Percentiles rank a stretch among this genome's conserved stretches.
phyloP scores from a whole-genome alignment of 2,113 vertebrate species.

The Prunella fulvescens region DNA sequence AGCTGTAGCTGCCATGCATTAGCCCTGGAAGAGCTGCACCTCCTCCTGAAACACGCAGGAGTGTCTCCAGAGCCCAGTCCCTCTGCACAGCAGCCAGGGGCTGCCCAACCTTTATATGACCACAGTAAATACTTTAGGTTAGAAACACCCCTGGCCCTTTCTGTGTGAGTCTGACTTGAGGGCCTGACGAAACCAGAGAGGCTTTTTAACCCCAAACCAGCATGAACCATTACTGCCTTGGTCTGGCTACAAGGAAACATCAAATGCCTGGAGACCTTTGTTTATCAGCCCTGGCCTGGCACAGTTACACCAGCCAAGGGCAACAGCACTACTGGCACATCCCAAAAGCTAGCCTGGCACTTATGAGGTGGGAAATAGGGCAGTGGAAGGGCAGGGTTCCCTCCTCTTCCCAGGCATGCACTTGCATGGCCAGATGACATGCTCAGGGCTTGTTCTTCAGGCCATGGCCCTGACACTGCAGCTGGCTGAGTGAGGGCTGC shows the following conservation, averaged over 20 bases:
- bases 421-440: neutral
- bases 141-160: rapidly evolving
- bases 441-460: too few relatives aligned
- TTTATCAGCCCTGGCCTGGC: neutral
- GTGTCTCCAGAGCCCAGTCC: rapidly evolving
- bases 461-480: neutral
- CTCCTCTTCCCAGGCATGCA: rapidly evolving
- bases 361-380: neutral
- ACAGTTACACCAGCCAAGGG: neutral
- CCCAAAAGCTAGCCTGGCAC: neutral
- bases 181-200: neutral
- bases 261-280: neutral
- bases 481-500: neutral
- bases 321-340: neutral
- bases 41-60: neutral
- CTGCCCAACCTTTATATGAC: rapidly evolving
- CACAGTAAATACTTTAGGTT: neutral
- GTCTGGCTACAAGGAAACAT: neutral
- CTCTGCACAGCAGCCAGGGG: neutral
- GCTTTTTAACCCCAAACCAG: neutral
- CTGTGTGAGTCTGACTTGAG: rapidly evolving
- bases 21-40: neutral
- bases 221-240: too few relatives aligned
- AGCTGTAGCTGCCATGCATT: rapidly evolving
- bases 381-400: neutral